Conservation (phyloP, 2,888 invertebrate species). For the Lomographa bimaculata region DNA sequence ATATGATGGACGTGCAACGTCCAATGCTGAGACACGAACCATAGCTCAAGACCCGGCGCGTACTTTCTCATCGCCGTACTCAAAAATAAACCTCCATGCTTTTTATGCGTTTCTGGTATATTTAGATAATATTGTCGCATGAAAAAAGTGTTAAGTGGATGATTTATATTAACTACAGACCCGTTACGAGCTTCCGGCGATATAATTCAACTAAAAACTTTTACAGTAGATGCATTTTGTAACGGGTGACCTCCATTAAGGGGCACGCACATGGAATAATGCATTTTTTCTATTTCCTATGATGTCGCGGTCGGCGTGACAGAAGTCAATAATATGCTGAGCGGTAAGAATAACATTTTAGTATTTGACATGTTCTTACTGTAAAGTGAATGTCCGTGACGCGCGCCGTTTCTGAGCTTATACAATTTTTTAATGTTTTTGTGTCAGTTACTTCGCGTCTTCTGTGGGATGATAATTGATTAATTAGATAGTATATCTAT, state of each 20-base stretch:
- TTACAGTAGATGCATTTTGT: slow-evolving; percentile 46
- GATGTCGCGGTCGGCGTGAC: slow-evolving; percentile 44
- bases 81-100: slow-evolving; percentile 74
- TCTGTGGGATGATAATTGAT: no score
- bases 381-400: not conserved
- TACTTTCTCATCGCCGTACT: slow-evolving; percentile 76
- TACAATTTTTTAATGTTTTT: no score
- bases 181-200: slow-evolving; percentile 75
- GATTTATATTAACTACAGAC: slow-evolving; percentile 77
- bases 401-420: no score
- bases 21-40: slow-evolving; percentile 62
- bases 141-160: slow-evolving; percentile 82
- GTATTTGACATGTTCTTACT: slow-evolving; percentile 1
- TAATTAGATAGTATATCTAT: no score
- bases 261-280: slow-evolving; percentile 58
- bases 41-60: slow-evolving; percentile 72
- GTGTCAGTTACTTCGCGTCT: no score
- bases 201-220: slow-evolving; percentile 61
- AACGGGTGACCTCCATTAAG: slow-evolving; percentile 48
- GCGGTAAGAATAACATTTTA: not conserved
- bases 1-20: slow-evolving; percentile 74
- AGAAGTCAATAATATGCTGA: slow-evolving; percentile 3
- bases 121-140: slow-evolving; percentile 75
- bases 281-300: slow-evolving; percentile 50
- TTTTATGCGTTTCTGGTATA: slow-evolving; percentile 75